phyloP scores from a whole-genome alignment of 2,113 vertebrate genomes.

The Pagrus major region DNA sequence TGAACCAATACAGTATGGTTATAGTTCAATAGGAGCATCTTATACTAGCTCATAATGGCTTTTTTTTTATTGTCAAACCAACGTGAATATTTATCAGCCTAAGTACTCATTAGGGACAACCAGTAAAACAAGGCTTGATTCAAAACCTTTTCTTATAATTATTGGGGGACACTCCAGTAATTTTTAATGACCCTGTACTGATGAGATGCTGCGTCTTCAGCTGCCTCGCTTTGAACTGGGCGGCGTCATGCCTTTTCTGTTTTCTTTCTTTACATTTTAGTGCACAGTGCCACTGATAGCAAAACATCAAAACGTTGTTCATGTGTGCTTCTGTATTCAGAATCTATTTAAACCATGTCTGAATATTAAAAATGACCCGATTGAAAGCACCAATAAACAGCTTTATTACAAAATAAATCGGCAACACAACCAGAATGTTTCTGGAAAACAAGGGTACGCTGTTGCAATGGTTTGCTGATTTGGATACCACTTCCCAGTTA shows the following conservation, averaged over 20 bases:
- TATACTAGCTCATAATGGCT: conserved; percentile 6
- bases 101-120: conserved; percentile 35
- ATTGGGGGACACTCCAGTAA: not conserved
- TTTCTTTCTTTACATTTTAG: not conserved
- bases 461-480: not conserved
- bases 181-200: conserved; percentile 11
- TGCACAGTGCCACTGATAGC: not conserved
- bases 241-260: not conserved
- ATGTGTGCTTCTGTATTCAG: not conserved
- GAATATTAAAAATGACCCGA: not conserved
- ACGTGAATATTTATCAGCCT: conserved; percentile 29
- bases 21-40: conserved; percentile 37
- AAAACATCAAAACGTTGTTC: not conserved
- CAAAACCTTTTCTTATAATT: not conserved
- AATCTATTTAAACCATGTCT: not conserved
- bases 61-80: conserved; percentile 24
- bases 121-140: conserved; percentile 16
- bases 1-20: conserved; percentile 17
- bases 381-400: not conserved
- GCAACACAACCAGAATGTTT: not conserved
- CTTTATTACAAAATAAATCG: not conserved
- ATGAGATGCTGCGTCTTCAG: not conserved
- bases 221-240: not conserved
- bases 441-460: not conserved
- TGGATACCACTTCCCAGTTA: too few relatives aligned